Evolutionary conservation across 2,797 vertebrate genomes (phyloP).

Genomic region (Ptychobarbus kaznakovi): DNA sequence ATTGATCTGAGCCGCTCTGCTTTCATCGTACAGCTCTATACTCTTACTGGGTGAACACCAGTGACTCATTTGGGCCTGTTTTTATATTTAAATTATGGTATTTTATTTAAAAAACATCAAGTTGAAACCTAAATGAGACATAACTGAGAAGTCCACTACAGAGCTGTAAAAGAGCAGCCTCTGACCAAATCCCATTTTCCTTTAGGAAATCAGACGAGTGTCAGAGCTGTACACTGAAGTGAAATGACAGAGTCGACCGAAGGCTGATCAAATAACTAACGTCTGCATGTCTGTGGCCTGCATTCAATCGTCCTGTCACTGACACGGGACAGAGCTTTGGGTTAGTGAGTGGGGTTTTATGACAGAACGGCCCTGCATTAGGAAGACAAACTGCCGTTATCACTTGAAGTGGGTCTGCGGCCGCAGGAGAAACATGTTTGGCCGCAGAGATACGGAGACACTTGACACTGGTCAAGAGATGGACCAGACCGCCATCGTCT

Average conservation of each 20-base stretch:
- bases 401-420: constrained; percentile 19
- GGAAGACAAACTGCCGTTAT: constrained; percentile 26
- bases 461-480: constrained; percentile 31
- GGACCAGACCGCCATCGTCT: constrained; percentile 11
- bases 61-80: neutral
- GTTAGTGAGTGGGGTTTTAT: constrained; percentile 58
- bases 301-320: constrained; percentile 60
- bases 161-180: neutral
- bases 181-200: neutral
- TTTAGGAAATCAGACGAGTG: neutral
- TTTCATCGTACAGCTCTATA: neutral
- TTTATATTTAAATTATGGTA: too few relatives aligned
- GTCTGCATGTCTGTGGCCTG: constrained; percentile 8
- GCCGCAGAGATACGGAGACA: constrained; percentile 10
- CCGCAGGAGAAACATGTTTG: constrained; percentile 25
- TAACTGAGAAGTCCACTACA: neutral
- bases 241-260: neutral
- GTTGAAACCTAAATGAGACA: neutral
- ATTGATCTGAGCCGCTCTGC: too few relatives aligned
- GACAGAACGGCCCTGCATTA: constrained; percentile 12
- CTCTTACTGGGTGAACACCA: too few relatives aligned
- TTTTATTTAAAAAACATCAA: neutral
- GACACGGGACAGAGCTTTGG: constrained; percentile 60
- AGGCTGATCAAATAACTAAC: neutral
- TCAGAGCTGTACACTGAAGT: neutral